These are phyloP conservation scores for Urosaurus nigricauda DNA, from an alignment of 2,797 vertebrate genomes.

Conservation along the genomic window DNA sequence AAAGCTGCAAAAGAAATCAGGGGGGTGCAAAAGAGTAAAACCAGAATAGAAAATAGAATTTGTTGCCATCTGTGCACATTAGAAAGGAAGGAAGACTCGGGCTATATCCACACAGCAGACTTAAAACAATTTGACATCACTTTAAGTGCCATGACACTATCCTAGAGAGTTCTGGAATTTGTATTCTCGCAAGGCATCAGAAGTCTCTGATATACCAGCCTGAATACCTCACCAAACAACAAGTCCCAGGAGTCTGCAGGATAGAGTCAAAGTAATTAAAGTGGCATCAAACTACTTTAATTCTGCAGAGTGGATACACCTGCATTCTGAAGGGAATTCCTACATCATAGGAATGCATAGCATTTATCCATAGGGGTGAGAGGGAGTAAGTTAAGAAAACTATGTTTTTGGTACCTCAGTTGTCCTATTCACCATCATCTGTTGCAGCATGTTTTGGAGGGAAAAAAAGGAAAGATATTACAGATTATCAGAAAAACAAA, in stretches of 20 bases:
- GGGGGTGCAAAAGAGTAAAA: conserved; percentile 20
- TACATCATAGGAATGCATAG: conserved; percentile 28
- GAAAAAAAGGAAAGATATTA: conserved; percentile 87
- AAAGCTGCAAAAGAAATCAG: background rate
- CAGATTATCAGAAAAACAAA: conserved; percentile 56
- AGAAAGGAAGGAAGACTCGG: background rate
- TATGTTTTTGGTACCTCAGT: conserved; percentile 91
- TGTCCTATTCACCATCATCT: conserved; percentile 99
- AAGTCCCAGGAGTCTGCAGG: no score
- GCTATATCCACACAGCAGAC: no score
- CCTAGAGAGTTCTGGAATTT: no score
- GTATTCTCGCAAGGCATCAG: no score
- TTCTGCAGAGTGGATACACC: no score
- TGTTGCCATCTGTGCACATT: background rate
- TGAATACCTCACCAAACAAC: no score
- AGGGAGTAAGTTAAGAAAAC: conserved; percentile 68
- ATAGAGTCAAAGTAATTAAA: no score
- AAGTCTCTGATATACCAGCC: no score
- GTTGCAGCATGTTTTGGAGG: conserved; percentile 87
- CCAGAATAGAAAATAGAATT: conserved; percentile 26
- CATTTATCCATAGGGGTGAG: conserved; percentile 35
- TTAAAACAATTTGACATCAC: no score
- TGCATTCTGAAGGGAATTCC: conserved; percentile 18
- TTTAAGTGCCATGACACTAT: no score
- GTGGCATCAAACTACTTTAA: no score